Evolutionary conservation across 1,140 invertebrate genomes (phyloP).

Genomic region (Hyles euphorbiae): DNA sequence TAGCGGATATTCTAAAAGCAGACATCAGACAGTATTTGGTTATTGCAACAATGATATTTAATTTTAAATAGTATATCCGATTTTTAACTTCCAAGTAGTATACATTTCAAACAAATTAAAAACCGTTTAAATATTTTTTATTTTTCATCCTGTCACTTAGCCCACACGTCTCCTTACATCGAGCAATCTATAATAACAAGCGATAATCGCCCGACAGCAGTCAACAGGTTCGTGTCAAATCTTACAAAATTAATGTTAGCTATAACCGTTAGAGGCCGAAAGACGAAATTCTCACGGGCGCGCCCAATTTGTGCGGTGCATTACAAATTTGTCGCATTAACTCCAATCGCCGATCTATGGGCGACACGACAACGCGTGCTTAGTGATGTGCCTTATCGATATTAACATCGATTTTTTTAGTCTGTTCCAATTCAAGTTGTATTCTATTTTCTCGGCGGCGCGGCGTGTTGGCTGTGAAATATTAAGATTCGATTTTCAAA

Average conservation of each 20-base stretch:
- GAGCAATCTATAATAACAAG: constrained; percentile 52
- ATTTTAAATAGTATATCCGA: no score
- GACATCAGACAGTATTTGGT: no score
- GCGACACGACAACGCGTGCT: background rate
- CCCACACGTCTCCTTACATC: constrained; percentile 21
- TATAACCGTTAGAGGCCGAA: constrained; percentile 48
- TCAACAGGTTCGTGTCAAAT: constrained; percentile 50
- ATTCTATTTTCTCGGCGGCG: no score
- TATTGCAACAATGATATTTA: no score
- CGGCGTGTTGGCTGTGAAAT: no score
- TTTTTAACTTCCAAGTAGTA: no score
- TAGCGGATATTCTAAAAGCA: no score
- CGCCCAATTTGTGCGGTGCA: constrained; percentile 36
- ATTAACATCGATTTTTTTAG: background rate
- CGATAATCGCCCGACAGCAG: constrained; percentile 38
- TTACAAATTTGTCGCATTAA: constrained; percentile 61
- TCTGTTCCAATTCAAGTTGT: no score
- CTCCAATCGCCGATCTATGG: constrained; percentile 17
- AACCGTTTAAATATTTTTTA: no score
- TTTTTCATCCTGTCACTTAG: constrained; percentile 30
- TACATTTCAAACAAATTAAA: no score
- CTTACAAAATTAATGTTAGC: constrained; percentile 48
- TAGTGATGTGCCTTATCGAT: constrained; percentile 2
- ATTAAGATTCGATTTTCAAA: no score
- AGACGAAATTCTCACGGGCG: constrained; percentile 48